Evolutionary conservation across 2,888 invertebrate genomes (phyloP).

Genomic region (Vannuccia rotundouncinata): DNA sequence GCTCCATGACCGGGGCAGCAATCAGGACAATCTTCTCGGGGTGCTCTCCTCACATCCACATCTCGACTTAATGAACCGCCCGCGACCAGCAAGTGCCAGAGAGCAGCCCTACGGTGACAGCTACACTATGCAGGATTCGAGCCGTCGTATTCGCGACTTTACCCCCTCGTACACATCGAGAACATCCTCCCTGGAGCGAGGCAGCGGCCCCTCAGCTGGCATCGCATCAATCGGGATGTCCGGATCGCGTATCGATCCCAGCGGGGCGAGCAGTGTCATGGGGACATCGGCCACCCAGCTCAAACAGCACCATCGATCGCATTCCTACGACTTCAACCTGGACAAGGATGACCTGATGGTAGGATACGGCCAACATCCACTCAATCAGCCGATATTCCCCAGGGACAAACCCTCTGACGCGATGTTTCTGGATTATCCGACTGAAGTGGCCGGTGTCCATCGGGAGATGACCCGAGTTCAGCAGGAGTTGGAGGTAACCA

Average conservation of each 20-base stretch:
- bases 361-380: not conserved
- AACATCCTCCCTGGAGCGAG: slow-evolving; percentile 10
- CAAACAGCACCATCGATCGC: slow-evolving; percentile 32
- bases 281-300: slow-evolving; percentile 29
- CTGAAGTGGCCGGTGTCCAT: slow-evolving; percentile 87
- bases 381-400: slow-evolving; percentile 6
- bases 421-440: slow-evolving; percentile 46
- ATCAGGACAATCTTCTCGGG: not conserved
- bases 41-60: not conserved
- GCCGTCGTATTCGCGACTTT: not conserved
- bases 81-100: slow-evolving; percentile 37
- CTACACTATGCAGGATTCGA: slow-evolving; percentile 1
- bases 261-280: not conserved
- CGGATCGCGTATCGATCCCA: not conserved
- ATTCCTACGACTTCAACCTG: slow-evolving; percentile 29
- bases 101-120: slow-evolving; percentile 56
- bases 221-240: not conserved
- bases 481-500: slow-evolving; percentile 86
- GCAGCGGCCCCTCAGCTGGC: not conserved
- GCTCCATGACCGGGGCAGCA: not conserved
- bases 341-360: slow-evolving; percentile 58
- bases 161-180: not conserved
- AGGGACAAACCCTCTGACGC: not conserved
- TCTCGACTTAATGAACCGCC: slow-evolving; percentile 28
- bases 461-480: slow-evolving; percentile 71